A percentile compares a stretch with the other conserved stretches of the same genome.
Conservation (phyloP, 2,797 vertebrate genomes). For the Sebastes variabilis region DNA sequence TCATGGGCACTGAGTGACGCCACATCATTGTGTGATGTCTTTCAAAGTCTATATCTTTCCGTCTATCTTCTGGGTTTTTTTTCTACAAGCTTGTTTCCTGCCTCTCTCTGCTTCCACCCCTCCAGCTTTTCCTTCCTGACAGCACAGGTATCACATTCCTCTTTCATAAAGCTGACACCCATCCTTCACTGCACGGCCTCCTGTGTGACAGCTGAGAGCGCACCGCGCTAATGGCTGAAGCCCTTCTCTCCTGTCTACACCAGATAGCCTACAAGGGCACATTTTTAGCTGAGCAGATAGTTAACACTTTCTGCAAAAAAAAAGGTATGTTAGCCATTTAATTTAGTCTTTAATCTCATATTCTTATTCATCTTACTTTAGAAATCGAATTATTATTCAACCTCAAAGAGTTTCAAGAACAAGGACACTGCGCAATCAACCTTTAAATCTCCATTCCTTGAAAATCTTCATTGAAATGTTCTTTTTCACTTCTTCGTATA, state of each 20-base stretch:
- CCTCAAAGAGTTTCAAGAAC: background rate
- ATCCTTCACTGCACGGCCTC: slow-evolving; percentile 45
- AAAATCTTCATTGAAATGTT: background rate
- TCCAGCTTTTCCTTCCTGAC: slow-evolving; percentile 28
- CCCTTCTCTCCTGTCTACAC: background rate
- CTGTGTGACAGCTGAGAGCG: slow-evolving; percentile 42
- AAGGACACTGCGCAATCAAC: background rate
- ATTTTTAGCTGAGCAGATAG: background rate
- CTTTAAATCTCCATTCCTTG: background rate
- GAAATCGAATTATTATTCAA: background rate
- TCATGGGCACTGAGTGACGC: slow-evolving; percentile 23
- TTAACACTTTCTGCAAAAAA: background rate
- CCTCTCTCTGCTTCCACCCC: slow-evolving; percentile 15
- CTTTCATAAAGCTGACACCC: slow-evolving; percentile 59
- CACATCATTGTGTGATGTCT: slow-evolving; percentile 31
- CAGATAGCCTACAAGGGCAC: background rate
- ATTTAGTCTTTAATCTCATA: background rate
- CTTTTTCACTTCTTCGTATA: background rate
- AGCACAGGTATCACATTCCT: slow-evolving; percentile 44
- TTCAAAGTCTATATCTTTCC: slow-evolving; percentile 18
- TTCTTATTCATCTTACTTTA: background rate
- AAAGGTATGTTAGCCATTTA: background rate
- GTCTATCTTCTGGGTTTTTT: background rate
- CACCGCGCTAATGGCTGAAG: slow-evolving; percentile 18
- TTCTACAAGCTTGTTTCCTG: slow-evolving; percentile 16